Conservation (phyloP, 1,140 invertebrate genomes). For the Zaprionus vittiger region DNA sequence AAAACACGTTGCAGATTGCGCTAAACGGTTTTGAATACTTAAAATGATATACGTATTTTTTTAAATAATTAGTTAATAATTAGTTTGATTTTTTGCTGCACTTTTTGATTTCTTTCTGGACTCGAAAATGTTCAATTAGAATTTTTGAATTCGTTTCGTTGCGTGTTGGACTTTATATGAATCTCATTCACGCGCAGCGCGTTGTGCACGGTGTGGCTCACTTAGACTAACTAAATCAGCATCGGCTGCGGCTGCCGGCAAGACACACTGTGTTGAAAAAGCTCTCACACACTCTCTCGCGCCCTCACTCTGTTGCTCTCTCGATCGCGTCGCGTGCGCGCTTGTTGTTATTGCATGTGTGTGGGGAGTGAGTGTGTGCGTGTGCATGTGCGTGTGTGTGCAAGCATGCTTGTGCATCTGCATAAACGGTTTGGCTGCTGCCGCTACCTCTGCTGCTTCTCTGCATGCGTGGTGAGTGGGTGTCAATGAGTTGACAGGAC, state of each 20-base stretch:
- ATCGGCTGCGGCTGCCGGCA: constrained; percentile 11
- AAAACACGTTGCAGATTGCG: neutral
- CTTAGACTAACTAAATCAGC: neutral
- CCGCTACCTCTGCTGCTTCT: neutral
- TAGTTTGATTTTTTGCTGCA: neutral
- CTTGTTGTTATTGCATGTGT: constrained; percentile 21
- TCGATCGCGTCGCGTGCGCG: constrained; percentile 35
- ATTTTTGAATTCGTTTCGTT: constrained; percentile 12
- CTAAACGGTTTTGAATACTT: constrained; percentile 19
- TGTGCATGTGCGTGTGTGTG: constrained; percentile 10
- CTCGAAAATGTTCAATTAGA: constrained; percentile 1
- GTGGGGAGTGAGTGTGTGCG: constrained; percentile 1
- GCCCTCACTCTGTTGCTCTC: constrained; percentile 14
- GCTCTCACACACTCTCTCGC: neutral
- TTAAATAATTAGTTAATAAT: neutral
- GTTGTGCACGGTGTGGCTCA: constrained; percentile 29
- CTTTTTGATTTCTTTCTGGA: constrained; percentile 1
- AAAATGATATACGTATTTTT: constrained; percentile 19
- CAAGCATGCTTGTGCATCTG: constrained; percentile 48
- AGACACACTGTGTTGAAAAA: constrained; percentile 14
- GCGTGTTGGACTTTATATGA: constrained; percentile 2
- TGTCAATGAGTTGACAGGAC: constrained; percentile 32
- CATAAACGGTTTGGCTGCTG: neutral
- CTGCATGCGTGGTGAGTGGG: constrained; percentile 38
- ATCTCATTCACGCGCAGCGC: constrained; percentile 11